Base-by-base conservation (phyloP, 2,113 vertebrate species). In the Lanius ludovicianus region DNA sequence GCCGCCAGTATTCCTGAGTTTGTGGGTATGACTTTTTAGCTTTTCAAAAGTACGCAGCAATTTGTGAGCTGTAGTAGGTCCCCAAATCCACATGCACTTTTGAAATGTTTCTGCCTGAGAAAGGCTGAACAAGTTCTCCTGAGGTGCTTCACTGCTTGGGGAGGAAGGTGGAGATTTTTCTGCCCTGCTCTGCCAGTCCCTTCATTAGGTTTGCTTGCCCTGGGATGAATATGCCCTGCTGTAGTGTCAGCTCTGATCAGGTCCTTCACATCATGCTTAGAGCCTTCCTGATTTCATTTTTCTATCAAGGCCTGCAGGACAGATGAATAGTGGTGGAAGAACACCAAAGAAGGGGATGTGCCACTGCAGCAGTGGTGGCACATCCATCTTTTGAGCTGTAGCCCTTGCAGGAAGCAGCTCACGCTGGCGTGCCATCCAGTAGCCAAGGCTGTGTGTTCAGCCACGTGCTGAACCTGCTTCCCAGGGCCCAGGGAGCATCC, bases 331-430 rank as follows among this genome's bases (percentile, higher is more conserved):
- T 23, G 30, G 65, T 42, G 8, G n/a, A 68, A 65, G 17, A 60
- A 33, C 83, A 55, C 25, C 33, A 20, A 7, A 56, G 74, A 62
- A 44, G 24, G n/a, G 46, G 24, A 68, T 28, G 14, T 17, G 33
- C 39, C 70, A 24, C 11, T 0, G 0, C 49, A n/a, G 71, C 53
- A 55, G 49, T 5, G 8, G 27, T 18, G 5, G 33, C 10, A 21
- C 10, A 21, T 19, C 56, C 5, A 2, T 17, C 4, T 7, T 6
- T 4, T 0, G 1, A 82, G 39, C 28, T 0, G 1, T 31, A 41
- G 41, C 16, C 46, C 25, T 75, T 49, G 39, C 13, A 44, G 79
- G 53, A 79, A 44, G 44, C 75, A 44, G 63, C 62, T 85, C 0
- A 0, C 57, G 18, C 60, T 10, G 2, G 9, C 14, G 59, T 55